These are phyloP conservation scores for Eubucco bourcierii DNA, from an alignment of 2,113 vertebrate species.

Conservation along the genomic window DNA sequence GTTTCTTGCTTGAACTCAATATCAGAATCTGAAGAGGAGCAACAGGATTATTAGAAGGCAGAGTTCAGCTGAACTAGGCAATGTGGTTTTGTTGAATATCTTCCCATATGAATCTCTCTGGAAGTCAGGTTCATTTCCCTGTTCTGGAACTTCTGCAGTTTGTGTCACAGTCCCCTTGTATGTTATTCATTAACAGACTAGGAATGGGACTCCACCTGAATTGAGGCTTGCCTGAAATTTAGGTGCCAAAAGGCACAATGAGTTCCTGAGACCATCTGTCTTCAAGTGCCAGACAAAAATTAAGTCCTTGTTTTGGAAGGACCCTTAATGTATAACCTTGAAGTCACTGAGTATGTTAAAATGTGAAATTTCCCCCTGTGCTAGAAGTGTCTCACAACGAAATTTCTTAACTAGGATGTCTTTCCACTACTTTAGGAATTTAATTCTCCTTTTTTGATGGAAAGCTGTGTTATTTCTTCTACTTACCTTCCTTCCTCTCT, in stretches of 20 bases:
- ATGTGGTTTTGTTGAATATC: background rate
- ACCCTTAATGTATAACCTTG: background rate
- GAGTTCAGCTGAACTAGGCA: fast-evolving
- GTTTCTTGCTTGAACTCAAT: background rate
- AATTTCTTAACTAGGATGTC: background rate
- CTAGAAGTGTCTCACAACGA: background rate
- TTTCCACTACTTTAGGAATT: background rate
- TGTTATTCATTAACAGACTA: background rate
- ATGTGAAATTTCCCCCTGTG: background rate
- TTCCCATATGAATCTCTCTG: background rate
- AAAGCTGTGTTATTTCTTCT: background rate
- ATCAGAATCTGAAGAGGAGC: background rate
- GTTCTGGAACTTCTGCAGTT: background rate
- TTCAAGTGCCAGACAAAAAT: background rate
- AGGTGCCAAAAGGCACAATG: background rate
- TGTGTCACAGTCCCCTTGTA: background rate
- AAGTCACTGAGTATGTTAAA: background rate
- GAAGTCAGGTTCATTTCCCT: background rate
- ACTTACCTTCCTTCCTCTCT: background rate
- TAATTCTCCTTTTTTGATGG: background rate
- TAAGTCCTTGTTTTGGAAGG: background rate
- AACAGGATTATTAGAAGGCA: background rate
- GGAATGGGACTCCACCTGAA: background rate
- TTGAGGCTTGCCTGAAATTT: background rate
- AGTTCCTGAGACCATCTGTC: background rate